Conservation (phyloP, 2,888 invertebrate species). For the Drosophila kokeensis region DNA sequence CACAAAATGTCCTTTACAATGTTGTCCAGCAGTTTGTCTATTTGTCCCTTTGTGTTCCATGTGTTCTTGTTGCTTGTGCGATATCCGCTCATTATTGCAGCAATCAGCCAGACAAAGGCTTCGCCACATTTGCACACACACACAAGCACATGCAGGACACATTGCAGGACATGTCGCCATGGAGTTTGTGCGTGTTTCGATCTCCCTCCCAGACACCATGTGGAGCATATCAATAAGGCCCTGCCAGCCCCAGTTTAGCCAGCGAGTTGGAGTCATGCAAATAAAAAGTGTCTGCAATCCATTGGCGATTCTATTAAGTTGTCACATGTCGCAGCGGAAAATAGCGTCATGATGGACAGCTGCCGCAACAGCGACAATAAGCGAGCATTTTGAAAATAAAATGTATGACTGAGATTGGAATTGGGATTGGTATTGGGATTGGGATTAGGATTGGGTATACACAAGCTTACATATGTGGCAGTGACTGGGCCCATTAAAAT, state of each 20-base stretch:
- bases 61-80: conserved; percentile 52
- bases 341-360: conserved; percentile 51
- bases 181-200: conserved; percentile 57
- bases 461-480: background rate
- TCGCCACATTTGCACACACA: background rate
- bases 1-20: conserved; percentile 53
- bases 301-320: conserved; percentile 74
- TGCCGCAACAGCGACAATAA: conserved; percentile 29
- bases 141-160: conserved; percentile 12
- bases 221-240: conserved; percentile 62
- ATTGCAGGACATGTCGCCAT: conserved; percentile 28
- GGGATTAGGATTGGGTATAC: background rate
- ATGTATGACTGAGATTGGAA: conserved; percentile 2
- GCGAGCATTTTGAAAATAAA: background rate
- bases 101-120: conserved; percentile 68
- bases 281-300: conserved; percentile 67
- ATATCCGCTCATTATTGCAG: conserved; percentile 77
- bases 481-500: conserved; percentile 67
- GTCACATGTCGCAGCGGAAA: conserved; percentile 68
- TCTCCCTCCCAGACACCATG: conserved; percentile 59
- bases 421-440: background rate
- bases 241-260: background rate
- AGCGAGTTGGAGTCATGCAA: conserved; percentile 40
- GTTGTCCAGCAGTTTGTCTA: conserved; percentile 61
- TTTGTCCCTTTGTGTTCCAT: conserved; percentile 30